phyloP scores from a whole-genome alignment of 2,797 vertebrate genomes.

The Rhinogobio ventralis region DNA sequence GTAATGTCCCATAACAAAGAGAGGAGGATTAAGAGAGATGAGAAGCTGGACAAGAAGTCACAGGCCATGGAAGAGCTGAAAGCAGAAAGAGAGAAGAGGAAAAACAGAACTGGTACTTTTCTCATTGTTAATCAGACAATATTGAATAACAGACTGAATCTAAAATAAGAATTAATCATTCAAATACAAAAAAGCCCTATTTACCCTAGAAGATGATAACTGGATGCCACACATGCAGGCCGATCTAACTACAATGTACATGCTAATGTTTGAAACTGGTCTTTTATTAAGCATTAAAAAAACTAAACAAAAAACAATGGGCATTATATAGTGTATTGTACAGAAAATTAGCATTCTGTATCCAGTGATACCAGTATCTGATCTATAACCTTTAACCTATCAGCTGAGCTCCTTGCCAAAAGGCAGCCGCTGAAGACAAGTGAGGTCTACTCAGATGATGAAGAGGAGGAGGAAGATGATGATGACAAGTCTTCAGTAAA shows the following conservation, averaged over 20 bases:
- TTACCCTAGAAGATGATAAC: neutral
- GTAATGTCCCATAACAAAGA: constrained; percentile 99
- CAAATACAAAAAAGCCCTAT: neutral
- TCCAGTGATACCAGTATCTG: neutral
- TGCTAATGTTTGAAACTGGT: neutral
- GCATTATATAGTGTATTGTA: too few relatives aligned
- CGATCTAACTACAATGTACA: neutral
- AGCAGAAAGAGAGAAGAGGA: constrained; percentile 97
- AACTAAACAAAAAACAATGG: too few relatives aligned
- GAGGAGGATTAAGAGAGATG: constrained; percentile 93
- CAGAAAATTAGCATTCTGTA: neutral
- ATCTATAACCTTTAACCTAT: neutral
- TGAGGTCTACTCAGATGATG: constrained; percentile 98
- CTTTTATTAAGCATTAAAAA: neutral
- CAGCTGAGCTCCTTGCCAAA: constrained; percentile 95
- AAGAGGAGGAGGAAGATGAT: constrained; percentile 97
- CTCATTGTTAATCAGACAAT: neutral
- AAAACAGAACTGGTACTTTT: constrained; percentile 75
- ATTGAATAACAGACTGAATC: neutral
- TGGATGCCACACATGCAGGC: neutral
- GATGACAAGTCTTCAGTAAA: constrained; percentile 98
- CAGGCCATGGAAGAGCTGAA: constrained; percentile 99
- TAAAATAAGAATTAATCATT: neutral
- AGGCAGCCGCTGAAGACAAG: constrained; percentile 97
- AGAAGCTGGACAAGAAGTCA: constrained; percentile 98